Evolutionary conservation across 2,113 vertebrate species (phyloP).

Genomic region (Phoenicopterus ruber): DNA sequence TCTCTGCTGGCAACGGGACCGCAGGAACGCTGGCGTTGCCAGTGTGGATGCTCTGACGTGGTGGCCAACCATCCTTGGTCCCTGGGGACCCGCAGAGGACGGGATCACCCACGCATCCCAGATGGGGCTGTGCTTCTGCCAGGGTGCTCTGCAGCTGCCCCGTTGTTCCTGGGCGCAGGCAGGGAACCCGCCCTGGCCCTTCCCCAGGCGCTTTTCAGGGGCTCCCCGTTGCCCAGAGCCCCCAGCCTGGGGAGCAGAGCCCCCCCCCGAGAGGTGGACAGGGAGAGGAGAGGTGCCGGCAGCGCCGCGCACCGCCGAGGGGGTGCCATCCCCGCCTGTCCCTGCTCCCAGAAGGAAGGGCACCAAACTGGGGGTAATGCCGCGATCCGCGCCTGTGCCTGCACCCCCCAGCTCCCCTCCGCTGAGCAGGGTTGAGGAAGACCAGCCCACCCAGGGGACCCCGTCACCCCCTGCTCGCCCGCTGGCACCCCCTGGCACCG

Average conservation of each 20-base stretch:
- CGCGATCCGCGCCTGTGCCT: rapidly evolving
- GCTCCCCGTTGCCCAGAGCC: not conserved
- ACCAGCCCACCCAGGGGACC: not conserved
- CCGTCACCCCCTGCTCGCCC: not conserved
- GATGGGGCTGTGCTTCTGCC: not conserved
- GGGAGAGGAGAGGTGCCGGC: not conserved
- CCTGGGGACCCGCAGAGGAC: not conserved
- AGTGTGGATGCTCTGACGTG: rapidly evolving
- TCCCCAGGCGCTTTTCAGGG: not conserved
- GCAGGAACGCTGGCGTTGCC: not conserved
- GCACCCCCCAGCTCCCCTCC: not conserved
- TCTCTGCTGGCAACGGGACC: not conserved
- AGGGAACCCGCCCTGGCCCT: rapidly evolving
- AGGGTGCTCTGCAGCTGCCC: not conserved
- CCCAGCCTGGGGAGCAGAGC: not conserved
- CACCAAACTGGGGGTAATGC: not conserved
- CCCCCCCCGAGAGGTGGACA: not conserved
- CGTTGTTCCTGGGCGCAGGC: rapidly evolving
- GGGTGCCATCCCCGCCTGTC: not conserved
- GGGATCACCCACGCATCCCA: rapidly evolving
- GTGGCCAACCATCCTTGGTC: not conserved
- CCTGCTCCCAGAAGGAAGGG: not conserved
- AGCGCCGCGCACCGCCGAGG: too few species aligned
- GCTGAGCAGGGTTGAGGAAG: rapidly evolving
- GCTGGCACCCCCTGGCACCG: rapidly evolving